Conservation (phyloP, 2,888 invertebrate species). For the Drosophila parthenogenetica region DNA sequence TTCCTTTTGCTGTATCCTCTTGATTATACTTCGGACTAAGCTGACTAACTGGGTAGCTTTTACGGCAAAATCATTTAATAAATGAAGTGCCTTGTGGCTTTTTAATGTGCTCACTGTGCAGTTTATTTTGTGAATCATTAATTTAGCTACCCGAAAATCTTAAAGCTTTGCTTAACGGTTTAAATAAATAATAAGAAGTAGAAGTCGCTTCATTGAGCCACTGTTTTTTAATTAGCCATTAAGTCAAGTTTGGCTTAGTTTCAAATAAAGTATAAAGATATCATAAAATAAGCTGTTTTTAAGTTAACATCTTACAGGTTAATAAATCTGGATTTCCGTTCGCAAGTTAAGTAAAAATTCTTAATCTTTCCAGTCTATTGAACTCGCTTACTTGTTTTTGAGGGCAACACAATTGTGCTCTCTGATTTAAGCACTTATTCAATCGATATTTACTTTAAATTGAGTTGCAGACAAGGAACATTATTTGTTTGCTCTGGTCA, state of each 20-base stretch:
- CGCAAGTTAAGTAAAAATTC: not conserved
- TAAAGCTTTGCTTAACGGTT: not conserved
- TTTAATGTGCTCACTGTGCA: conserved; percentile 42
- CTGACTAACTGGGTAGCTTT: conserved; percentile 28
- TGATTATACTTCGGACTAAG: conserved; percentile 32
- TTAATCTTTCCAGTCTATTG: not conserved
- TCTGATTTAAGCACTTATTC: not conserved
- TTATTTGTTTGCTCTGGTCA: not conserved
- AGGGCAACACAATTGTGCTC: not conserved
- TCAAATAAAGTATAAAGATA: too few species aligned
- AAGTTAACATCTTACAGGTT: too few species aligned
- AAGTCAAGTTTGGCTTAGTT: too few species aligned
- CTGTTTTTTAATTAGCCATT: not conserved
- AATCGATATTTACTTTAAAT: not conserved
- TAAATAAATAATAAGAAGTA: not conserved
- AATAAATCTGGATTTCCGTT: too few species aligned
- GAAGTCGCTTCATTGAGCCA: too few species aligned
- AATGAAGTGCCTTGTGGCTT: conserved; percentile 67
- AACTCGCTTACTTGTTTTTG: not conserved
- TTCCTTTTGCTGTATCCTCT: conserved; percentile 22
- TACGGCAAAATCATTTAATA: conserved; percentile 58
- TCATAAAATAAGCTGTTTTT: not conserved
- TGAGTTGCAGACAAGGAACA: not conserved
- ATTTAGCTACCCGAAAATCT: conserved; percentile 11
- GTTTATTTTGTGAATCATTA: conserved; percentile 45